Evolutionary conservation across 2,888 invertebrate species (phyloP).

Genomic region (Hirtodrosophila trivittata): DNA sequence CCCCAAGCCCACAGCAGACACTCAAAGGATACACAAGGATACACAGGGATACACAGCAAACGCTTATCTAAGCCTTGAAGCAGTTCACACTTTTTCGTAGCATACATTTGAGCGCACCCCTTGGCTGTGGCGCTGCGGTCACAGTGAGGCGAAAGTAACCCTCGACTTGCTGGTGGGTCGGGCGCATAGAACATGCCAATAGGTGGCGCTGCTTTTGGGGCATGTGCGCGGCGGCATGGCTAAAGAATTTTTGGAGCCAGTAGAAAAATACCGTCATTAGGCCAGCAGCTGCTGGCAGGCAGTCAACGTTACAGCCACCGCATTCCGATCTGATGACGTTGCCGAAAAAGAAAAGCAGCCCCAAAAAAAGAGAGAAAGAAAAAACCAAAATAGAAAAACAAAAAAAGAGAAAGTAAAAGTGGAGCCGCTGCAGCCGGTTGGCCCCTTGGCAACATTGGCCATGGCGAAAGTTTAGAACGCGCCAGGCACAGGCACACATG

Average conservation of each 20-base stretch:
- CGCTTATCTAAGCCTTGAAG: constrained; percentile 25
- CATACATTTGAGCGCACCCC: constrained; percentile 51
- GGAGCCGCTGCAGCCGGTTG: constrained; percentile 13
- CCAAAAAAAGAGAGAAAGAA: constrained; percentile 18
- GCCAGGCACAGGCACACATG: constrained; percentile 36
- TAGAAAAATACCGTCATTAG: constrained; percentile 81
- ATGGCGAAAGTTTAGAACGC: constrained; percentile 71
- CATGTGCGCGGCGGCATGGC: too few relatives aligned
- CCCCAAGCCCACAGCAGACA: constrained; percentile 2
- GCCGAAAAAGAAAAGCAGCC: constrained; percentile 42
- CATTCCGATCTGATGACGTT: constrained; percentile 67
- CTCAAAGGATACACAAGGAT: too few relatives aligned
- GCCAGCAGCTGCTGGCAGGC: constrained; percentile 72
- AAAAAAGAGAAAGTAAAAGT: constrained; percentile 1
- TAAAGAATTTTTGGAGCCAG: constrained; percentile 71
- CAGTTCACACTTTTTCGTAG: constrained; percentile 34
- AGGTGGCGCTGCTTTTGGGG: too few relatives aligned
- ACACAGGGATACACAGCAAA: constrained; percentile 1
- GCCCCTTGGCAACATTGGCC: constrained; percentile 73
- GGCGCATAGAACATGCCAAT: constrained; percentile 70
- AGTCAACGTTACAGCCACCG: constrained; percentile 31
- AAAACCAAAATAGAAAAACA: constrained; percentile 2
- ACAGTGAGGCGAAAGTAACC: constrained; percentile 76
- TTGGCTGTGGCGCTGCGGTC: background rate
- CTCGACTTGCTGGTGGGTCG: constrained; percentile 67